Evolutionary conservation across 2,797 vertebrate genomes (phyloP).

Genomic region (Dromococcyx pavoninus): DNA sequence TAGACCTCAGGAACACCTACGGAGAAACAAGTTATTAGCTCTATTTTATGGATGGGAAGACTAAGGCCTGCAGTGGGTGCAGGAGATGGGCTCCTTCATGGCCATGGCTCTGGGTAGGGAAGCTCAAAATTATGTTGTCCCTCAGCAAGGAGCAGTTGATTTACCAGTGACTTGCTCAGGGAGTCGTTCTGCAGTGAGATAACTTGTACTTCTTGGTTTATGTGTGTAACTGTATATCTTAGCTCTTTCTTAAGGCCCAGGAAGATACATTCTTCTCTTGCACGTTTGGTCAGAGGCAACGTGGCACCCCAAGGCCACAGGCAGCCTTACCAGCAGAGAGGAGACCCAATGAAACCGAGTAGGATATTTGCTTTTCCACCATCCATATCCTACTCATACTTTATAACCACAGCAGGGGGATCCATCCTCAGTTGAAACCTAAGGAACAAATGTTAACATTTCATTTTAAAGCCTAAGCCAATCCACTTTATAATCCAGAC

Average conservation of each 20-base stretch:
- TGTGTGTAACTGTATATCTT: fast-evolving
- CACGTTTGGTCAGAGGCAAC: neutral
- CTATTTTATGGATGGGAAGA: neutral
- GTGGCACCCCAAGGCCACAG: neutral
- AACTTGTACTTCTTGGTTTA: neutral
- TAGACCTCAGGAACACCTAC: neutral
- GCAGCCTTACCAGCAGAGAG: neutral
- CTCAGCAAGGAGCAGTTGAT: fast-evolving
- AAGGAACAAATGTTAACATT: conserved; percentile 27
- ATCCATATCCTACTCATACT: fast-evolving
- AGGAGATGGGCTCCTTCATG: neutral
- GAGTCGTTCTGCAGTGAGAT: fast-evolving
- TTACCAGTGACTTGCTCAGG: too few relatives aligned
- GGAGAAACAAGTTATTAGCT: neutral
- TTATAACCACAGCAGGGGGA: neutral
- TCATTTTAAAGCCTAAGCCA: conserved; percentile 49
- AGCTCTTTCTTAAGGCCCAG: fast-evolving
- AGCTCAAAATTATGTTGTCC: fast-evolving
- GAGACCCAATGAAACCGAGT: fast-evolving
- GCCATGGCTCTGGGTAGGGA: neutral
- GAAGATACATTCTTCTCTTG: neutral
- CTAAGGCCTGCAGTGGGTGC: fast-evolving
- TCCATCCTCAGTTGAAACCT: neutral
- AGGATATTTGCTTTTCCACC: neutral
- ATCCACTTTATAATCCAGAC: conserved; percentile 63